Base-by-base conservation (phyloP, 2,113 vertebrate genomes). In the Aythya baeri region DNA sequence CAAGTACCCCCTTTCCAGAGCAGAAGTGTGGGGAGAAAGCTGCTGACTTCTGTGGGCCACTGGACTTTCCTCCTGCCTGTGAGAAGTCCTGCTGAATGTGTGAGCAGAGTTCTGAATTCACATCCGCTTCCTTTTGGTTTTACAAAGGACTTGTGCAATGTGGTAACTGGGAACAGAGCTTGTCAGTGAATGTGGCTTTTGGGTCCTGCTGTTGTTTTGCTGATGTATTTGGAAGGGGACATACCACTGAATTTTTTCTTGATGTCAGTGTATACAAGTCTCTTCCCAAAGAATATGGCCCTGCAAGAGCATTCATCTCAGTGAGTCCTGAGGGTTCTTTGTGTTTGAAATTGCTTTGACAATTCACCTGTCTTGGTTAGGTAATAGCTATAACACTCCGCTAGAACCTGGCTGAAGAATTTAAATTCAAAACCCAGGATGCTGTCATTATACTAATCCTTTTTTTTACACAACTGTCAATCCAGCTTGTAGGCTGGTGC, bases 61-160 rank as follows among this genome's bases (percentile, higher is more conserved):
- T 57, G 78, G 75, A 25, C 10, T 86, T 79, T 93, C 27, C 76
- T 67, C 34, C 63, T 71, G n/a, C 27, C 46, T 27, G 31, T 29
- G 54, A 44, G 66, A 49, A 58, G 29, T 7, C 85, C 58, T 87
- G 66, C 87, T 50, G 50, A 41, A 59, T 0, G 1, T 7, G 59
- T 17, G 68, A 77, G 68, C 76, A 66, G 34, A 77, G 61, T 43
- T 91, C 70, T 74, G 58, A 54, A 2, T 32, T 66, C 58, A 21
- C 38, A 71, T 25, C 34, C 62, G 49, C 58, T 66, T 79, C 46
- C 41, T 23, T 83, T 22, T 22, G 71, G 25, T 70, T 79, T 76
- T 55, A 32, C 41, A 7, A 3, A 17, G 71, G 46, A 13, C 70
- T 36, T 1, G 0, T 13, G 11, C 32, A 9, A 17, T 5, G 9